Base-by-base conservation (phyloP, 2,888 invertebrate genomes). In the Phortica magna region DNA sequence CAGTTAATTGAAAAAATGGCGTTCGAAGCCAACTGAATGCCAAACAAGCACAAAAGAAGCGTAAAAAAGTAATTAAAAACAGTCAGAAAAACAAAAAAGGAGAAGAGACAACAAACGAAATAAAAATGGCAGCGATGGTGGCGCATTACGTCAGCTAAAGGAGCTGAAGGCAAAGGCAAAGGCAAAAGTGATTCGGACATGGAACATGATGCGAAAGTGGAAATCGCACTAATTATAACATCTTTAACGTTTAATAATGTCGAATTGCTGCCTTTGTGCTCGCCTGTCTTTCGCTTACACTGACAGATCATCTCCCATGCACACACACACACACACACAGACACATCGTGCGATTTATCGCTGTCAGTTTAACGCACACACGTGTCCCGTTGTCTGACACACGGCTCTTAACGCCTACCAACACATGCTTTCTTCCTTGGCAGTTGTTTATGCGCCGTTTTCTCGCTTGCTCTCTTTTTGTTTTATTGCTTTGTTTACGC, bases 1-100 rank as follows among this genome's bases (percentile, higher is more conserved):
- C 79, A 78, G 78, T 82, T 89, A 89, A 88, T 88, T 89, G 89
- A 85, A 88, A 88, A 89, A 84, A 77, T 72, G 71, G 14, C 74
- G 48, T 59, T 42, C 64, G 19, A 79, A 68, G 77, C 14, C 7
- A 22, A 64, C 22, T 14, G 31, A 31, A 31, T 31, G 31, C 10
- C 17, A 10, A 61, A 61, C 14, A 9, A 19, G 19, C 61, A 61
- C n/a, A 10, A 19, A 31, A 31, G 7, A 39, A 14, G 12, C 4
- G 12, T 22, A 31, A 31, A 7, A 64, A 31, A 31, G 7, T 22
- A 64, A 67, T 31, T 64, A 14, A 39, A 22, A 64, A 31, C 4
- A 39, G 64, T 31, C 2, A 31, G 31, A 31, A 31, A 59, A 19
- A 59, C 59, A 17, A 39, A 22, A 64, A 22, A 19, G 6, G 19